Percentiles rank a stretch among this genome's conserved stretches.
Evolutionary conservation across 2,888 invertebrate genomes (phyloP).

Genomic region (Osmoderma eremita): DNA sequence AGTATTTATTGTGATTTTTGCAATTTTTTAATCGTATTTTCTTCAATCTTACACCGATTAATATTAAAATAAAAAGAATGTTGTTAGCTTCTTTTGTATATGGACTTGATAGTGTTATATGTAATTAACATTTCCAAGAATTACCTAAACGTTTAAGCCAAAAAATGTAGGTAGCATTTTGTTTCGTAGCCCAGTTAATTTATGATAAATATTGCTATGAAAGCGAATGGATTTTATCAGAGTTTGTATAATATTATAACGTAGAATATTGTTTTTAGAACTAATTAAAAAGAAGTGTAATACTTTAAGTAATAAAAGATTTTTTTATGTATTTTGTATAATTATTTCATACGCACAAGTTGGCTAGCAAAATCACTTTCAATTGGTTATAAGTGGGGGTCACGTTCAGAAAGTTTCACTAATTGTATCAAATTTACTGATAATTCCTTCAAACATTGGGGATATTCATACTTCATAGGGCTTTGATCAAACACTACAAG

Average conservation of each 20-base stretch:
- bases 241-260: slow-evolving; percentile 23
- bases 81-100: slow-evolving; percentile 1
- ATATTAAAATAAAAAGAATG: neutral
- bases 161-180: slow-evolving; percentile 23
- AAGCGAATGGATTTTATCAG: slow-evolving; percentile 10
- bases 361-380: neutral
- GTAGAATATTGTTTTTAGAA: slow-evolving; percentile 30
- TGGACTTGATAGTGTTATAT: slow-evolving; percentile 8
- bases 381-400: neutral
- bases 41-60: neutral
- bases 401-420: too few species aligned
- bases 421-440: too few species aligned
- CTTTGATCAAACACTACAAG: too few species aligned
- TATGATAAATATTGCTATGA: slow-evolving; percentile 18
- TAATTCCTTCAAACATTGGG: too few species aligned
- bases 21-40: neutral
- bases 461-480: too few species aligned
- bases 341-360: neutral
- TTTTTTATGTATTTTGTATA: slow-evolving; percentile 21
- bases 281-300: slow-evolving; percentile 22
- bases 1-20: slow-evolving; percentile 23
- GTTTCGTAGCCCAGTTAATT: slow-evolving; percentile 25
- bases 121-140: slow-evolving; percentile 9
- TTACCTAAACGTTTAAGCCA: slow-evolving; percentile 28
- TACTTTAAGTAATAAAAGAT: slow-evolving; percentile 25